Evolutionary conservation across 2,797 vertebrate species (phyloP).

Genomic region (Ambastaia sidthimunki): DNA sequence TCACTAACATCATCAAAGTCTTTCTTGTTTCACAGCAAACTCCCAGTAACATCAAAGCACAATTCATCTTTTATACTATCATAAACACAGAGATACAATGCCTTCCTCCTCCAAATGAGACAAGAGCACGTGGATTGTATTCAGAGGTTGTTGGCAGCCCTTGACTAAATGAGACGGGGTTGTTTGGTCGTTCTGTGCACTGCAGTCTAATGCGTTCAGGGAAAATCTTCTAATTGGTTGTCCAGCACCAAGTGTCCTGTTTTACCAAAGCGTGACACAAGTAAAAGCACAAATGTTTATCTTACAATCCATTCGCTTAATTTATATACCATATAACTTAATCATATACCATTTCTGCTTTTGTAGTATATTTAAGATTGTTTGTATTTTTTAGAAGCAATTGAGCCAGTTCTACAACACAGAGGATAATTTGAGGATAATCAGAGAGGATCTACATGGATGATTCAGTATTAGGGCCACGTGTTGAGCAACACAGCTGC

Average conservation of each 20-base stretch:
- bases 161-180: conserved; percentile 7
- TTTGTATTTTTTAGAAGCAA: background rate
- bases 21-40: background rate
- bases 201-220: background rate
- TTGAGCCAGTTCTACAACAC: too few relatives aligned
- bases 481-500: too few relatives aligned
- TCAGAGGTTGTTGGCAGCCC: conserved; percentile 26
- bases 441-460: background rate
- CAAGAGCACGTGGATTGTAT: conserved; percentile 4
- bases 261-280: background rate
- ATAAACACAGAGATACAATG: background rate
- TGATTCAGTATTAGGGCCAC: background rate
- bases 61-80: background rate
- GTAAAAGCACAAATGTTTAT: background rate
- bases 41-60: background rate
- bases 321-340: background rate
- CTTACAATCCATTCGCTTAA: background rate
- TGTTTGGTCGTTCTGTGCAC: background rate
- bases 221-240: conserved; percentile 7
- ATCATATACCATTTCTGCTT: too few relatives aligned
- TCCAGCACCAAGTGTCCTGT: conserved; percentile 3
- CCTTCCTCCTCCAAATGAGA: background rate
- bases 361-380: background rate
- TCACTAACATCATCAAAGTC: background rate
- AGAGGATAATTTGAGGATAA: background rate